phyloP scores from a whole-genome alignment of 2,888 invertebrate genomes.

The Drosophila nr. fundita region DNA sequence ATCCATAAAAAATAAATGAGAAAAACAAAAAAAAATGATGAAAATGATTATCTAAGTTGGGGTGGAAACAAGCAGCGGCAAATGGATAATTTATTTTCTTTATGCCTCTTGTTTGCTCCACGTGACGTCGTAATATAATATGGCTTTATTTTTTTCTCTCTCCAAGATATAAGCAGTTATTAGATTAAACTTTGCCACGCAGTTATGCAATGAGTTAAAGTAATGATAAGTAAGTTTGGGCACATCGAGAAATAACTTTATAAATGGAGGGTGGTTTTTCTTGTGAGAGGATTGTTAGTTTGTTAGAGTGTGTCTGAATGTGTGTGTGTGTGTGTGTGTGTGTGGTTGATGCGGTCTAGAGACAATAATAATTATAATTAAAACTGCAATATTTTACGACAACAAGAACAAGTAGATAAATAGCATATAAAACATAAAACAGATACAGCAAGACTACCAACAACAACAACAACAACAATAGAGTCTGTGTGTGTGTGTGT shows the following conservation, averaged over 20 bases:
- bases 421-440: slow-evolving; percentile 54
- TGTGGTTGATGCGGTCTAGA: slow-evolving; percentile 47
- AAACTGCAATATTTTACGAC: slow-evolving; percentile 66
- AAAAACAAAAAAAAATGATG: neutral
- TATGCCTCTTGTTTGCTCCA: slow-evolving; percentile 54
- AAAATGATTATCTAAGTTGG: slow-evolving; percentile 8
- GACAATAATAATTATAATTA: slow-evolving; percentile 52
- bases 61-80: slow-evolving; percentile 4
- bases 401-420: slow-evolving; percentile 61
- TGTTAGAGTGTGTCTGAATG: slow-evolving; percentile 15
- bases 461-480: slow-evolving; percentile 63
- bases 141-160: slow-evolving; percentile 1
- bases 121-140: slow-evolving; percentile 58
- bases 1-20: slow-evolving; percentile 14
- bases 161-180: neutral
- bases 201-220: slow-evolving; percentile 33
- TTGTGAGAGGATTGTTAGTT: slow-evolving; percentile 10
- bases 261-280: slow-evolving; percentile 43
- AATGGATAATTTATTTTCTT: slow-evolving; percentile 1
- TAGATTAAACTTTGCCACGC: slow-evolving; percentile 32
- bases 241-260: slow-evolving; percentile 26
- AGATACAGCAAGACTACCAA: slow-evolving; percentile 64
- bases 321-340: slow-evolving; percentile 17
- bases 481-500: slow-evolving; percentile 18
- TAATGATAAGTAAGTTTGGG: slow-evolving; percentile 20